Base-by-base conservation (phyloP, 2,888 invertebrate genomes). In the Tetragonisca angustula region DNA sequence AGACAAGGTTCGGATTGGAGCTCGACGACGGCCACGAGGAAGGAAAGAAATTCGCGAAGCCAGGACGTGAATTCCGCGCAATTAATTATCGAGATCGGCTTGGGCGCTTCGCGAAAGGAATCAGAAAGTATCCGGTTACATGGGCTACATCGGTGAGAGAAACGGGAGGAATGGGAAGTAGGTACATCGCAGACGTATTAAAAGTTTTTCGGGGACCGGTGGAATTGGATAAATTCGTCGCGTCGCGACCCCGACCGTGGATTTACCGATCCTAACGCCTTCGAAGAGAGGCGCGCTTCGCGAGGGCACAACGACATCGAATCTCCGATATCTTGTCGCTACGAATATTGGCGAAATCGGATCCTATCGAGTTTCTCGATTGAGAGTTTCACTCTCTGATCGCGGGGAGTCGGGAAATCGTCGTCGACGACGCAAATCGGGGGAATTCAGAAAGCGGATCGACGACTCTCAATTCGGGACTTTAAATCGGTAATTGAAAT, bases 81-180 rank as follows among this genome's bases (percentile, higher is more conserved):
- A 92, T 92, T 92, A 92, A 92, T 92, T 91, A 92, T 91, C 89
- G 89, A 87, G 88, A 91, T 91, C 89, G 86, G 89, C 74, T 74
- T 21, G 85, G 76, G 43, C 72, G 71, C 15, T 56, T 81, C 83
- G 85, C 86, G 85, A 43, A 43, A 43, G 85, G 81, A 77, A 32
- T 32, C 87, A 71, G 85, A 92, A 92, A 92, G 93, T 92, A 91
- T 93, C 93, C 91, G 92, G 87, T 93, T 93, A 92, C 90, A 81
- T 59, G 82, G 69, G 79, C 71, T 72, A 77, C 87, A 73, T 69
- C 82, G 67, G 54, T 3, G 52, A 76, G 82, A 76, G 85, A 64
- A 79, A 52, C 72, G 72, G 65, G 68, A 54, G 65, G 74, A 21
- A 68, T 61, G 79, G 70, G 65, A 82, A 83, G 82, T 81, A 74